phyloP scores from a whole-genome alignment of 92 coral and sea anemone genomes.

The Porites evermanni region DNA sequence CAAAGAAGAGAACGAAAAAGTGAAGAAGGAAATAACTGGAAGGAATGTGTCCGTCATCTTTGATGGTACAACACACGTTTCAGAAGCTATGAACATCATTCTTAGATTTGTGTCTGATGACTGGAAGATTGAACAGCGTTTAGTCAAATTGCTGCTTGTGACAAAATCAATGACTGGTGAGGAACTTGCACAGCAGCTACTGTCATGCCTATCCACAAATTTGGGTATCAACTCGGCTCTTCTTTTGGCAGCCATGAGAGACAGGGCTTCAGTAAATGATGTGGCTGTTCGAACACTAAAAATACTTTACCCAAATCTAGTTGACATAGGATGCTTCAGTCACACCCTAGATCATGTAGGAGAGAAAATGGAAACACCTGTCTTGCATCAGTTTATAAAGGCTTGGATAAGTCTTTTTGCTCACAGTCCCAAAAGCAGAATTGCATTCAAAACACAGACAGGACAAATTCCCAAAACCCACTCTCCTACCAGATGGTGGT shows the following conservation, averaged over 20 bases:
- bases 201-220: constrained; percentile 24
- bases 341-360: constrained; percentile 56
- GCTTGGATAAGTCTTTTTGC: constrained; percentile 30
- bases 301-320: constrained; percentile 29
- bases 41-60: constrained; percentile 54
- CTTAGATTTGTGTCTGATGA: constrained; percentile 23
- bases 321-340: constrained; percentile 44
- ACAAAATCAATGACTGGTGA: constrained; percentile 29
- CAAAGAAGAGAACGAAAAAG: too few relatives aligned
- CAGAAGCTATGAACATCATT: constrained; percentile 24
- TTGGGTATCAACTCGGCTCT: constrained; percentile 30
- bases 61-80: constrained; percentile 49
- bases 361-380: constrained; percentile 34
- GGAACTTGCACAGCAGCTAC: constrained; percentile 27
- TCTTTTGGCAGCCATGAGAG: constrained; percentile 30
- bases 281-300: constrained; percentile 36
- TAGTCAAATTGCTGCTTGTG: constrained; percentile 18
- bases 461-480: constrained; percentile 47
- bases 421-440: constrained; percentile 26
- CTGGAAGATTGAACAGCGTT: constrained; percentile 37
- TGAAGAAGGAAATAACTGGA: constrained; percentile 58
- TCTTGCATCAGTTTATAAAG: constrained; percentile 25
- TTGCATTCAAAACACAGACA: constrained; percentile 17
- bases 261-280: constrained; percentile 28
- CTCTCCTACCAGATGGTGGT: constrained; percentile 72